These are phyloP conservation scores for Philereme transversata DNA, from an alignment of 2,888 invertebrate species.

Conservation along the genomic window DNA sequence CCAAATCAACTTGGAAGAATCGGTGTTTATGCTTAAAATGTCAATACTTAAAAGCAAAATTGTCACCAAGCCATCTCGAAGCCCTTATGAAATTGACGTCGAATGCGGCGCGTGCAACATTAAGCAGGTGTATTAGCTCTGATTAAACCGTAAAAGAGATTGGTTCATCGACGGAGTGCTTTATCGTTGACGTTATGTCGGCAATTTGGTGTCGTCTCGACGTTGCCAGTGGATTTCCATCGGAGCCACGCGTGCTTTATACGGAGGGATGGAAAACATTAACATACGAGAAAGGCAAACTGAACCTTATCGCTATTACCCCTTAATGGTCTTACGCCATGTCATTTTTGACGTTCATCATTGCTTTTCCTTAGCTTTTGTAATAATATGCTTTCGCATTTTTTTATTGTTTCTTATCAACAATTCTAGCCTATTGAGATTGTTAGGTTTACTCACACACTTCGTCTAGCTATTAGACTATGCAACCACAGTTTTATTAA, in stretches of 20 bases:
- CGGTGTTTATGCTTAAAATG: not conserved
- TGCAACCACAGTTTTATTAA: no score
- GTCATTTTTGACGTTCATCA: conserved; percentile 7
- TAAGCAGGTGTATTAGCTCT: conserved; percentile 68
- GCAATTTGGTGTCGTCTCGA: conserved; percentile 65
- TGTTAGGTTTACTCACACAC: not conserved
- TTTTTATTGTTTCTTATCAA: no score
- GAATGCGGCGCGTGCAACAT: conserved; percentile 53
- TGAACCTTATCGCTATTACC: conserved; percentile 5
- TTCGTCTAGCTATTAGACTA: no score
- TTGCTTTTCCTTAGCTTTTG: not conserved
- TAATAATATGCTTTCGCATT: no score
- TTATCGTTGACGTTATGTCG: conserved; percentile 76
- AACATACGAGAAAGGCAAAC: conserved; percentile 23
- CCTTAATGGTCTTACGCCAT: conserved; percentile 8
- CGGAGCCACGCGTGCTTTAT: conserved; percentile 41
- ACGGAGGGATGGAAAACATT: conserved; percentile 42
- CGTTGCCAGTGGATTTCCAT: conserved; percentile 42
- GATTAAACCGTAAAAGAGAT: conserved; percentile 82
- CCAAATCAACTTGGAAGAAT: no score
- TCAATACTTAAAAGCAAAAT: conserved; percentile 4
- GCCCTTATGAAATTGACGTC: conserved; percentile 56
- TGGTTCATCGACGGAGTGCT: conserved; percentile 75
- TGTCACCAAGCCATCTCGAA: conserved; percentile 34
- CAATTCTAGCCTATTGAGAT: no score